Evolutionary conservation across 2,888 invertebrate genomes (phyloP).

Genomic region (Omphaloscelis lunosa): DNA sequence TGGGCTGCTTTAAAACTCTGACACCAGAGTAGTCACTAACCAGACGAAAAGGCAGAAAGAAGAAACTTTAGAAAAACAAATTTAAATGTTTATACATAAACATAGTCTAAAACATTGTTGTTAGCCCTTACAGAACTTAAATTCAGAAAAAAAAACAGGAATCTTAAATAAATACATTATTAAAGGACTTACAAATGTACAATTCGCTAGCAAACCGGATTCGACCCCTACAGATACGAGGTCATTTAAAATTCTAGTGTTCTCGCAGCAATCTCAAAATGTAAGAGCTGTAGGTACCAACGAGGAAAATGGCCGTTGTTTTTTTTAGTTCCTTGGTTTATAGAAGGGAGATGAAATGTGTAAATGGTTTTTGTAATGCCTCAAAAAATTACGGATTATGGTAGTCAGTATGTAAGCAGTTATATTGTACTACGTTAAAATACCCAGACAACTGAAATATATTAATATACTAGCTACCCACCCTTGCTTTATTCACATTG

Average conservation of each 20-base stretch:
- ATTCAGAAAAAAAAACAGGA: slow-evolving; percentile 3
- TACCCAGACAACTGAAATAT: neutral
- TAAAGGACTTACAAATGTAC: slow-evolving; percentile 44
- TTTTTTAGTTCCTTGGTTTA: slow-evolving; percentile 20
- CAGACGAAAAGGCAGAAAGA: too few species aligned
- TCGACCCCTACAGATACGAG: slow-evolving; percentile 28
- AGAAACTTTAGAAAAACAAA: too few species aligned
- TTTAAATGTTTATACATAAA: neutral
- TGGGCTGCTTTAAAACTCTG: too few species aligned
- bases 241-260: slow-evolving; percentile 61
- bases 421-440: neutral
- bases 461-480: too few species aligned
- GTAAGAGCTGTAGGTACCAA: slow-evolving; percentile 2
- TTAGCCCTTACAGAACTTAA: neutral
- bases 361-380: neutral
- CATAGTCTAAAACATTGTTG: neutral
- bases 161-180: slow-evolving; percentile 46
- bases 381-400: neutral
- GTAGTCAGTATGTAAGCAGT: too few species aligned
- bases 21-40: too few species aligned
- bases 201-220: slow-evolving; percentile 40
- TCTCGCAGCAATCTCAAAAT: slow-evolving; percentile 47
- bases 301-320: neutral
- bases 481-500: too few species aligned
- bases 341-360: neutral